These are phyloP conservation scores for Hetaerina americana DNA, from an alignment of 1,140 invertebrate species.

Conservation along the genomic window DNA sequence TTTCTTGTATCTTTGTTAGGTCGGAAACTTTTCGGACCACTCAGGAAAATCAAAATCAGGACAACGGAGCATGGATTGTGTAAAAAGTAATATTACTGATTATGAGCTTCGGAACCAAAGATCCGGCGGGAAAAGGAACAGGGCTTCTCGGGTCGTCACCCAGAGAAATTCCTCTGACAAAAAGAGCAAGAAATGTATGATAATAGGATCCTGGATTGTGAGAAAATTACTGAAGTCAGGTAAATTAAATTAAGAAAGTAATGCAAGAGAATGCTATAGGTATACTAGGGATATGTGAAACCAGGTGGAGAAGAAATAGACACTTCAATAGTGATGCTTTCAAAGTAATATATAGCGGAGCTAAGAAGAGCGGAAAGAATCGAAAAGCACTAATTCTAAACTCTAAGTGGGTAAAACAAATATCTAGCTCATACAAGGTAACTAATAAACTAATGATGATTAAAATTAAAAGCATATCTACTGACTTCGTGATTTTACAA, in stretches of 20 bases:
- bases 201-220: not conserved
- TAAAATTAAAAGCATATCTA: not conserved
- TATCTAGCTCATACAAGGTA: no score
- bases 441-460: not conserved
- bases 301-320: not conserved
- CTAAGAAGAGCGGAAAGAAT: not conserved
- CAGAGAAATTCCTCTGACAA: not conserved
- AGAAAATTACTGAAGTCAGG: not conserved
- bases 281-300: not conserved
- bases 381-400: not conserved
- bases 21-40: no score
- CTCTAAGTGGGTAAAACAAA: not conserved
- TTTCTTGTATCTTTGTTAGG: no score
- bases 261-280: not conserved
- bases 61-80: not conserved
- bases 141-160: not conserved
- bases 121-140: no score
- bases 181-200: not conserved
- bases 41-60: no score
- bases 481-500: not conserved
- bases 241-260: not conserved
- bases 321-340: not conserved
- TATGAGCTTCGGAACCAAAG: not conserved
- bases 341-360: not conserved
- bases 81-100: not conserved